Conservation (phyloP, 2,888 invertebrate species). For the Corythucha ciliata region DNA sequence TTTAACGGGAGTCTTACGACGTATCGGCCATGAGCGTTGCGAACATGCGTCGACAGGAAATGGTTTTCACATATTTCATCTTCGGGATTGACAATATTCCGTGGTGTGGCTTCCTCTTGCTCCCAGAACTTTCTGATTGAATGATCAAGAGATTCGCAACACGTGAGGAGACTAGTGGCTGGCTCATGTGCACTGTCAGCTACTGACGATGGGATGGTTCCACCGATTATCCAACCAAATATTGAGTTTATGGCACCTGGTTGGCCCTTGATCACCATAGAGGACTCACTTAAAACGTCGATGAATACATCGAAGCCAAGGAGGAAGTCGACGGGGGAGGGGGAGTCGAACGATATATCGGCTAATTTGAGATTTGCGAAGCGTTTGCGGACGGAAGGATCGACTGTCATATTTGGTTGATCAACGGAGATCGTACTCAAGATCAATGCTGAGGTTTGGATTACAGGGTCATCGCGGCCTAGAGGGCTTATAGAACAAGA, state of each 20-base stretch:
- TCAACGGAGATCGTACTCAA: too few relatives aligned
- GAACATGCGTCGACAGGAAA: neutral
- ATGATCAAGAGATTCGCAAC: too few relatives aligned
- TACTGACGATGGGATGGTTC: too few relatives aligned
- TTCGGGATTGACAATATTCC: neutral
- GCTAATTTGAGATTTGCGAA: too few relatives aligned
- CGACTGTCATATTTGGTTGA: too few relatives aligned
- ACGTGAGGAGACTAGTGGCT: too few relatives aligned
- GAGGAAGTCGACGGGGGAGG: neutral
- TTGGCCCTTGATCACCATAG: neutral
- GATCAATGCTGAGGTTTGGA: too few relatives aligned
- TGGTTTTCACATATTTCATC: neutral
- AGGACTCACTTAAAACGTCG: too few relatives aligned
- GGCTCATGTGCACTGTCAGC: too few relatives aligned
- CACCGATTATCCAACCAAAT: neutral
- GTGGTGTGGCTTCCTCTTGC: neutral
- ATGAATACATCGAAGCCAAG: neutral
- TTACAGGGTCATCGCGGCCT: too few relatives aligned
- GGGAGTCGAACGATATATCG: neutral
- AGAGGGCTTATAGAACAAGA: too few relatives aligned
- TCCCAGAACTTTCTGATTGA: neutral
- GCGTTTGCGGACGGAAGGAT: too few relatives aligned
- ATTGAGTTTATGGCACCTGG: neutral
- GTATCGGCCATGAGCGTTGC: neutral
- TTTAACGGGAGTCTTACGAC: neutral